A percentile compares a stretch with the other conserved stretches of the same genome.
Conservation (phyloP, 2,888 invertebrate species). For the Nudaria mundana region DNA sequence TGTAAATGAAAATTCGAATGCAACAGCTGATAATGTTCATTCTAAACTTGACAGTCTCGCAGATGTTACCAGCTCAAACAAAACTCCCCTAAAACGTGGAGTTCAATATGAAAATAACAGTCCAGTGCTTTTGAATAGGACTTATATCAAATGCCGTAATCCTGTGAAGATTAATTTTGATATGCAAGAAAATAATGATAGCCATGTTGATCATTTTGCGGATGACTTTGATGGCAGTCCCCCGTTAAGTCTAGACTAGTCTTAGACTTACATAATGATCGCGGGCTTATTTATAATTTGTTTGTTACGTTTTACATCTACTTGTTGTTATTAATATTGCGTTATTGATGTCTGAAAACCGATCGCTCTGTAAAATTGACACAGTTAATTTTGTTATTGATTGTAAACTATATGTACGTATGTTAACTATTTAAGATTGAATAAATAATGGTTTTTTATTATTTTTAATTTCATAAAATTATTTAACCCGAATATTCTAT, state of each 20-base stretch:
- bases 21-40: neutral
- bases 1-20: slow-evolving; percentile 1
- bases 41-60: slow-evolving; percentile 19
- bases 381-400: neutral
- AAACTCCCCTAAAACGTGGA: slow-evolving; percentile 27
- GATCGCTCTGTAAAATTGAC: neutral
- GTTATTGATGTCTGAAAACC: too few species aligned
- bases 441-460: neutral
- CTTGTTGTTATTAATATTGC: too few species aligned
- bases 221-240: slow-evolving; percentile 70
- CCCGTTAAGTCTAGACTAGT: slow-evolving; percentile 65
- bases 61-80: slow-evolving; percentile 39
- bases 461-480: neutral
- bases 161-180: slow-evolving; percentile 44
- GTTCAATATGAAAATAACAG: slow-evolving; percentile 30
- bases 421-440: too few species aligned
- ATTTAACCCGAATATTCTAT: too few species aligned
- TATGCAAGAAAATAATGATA: slow-evolving; percentile 31
- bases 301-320: too few species aligned
- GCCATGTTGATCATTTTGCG: slow-evolving; percentile 53
- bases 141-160: slow-evolving; percentile 49
- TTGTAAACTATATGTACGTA: slow-evolving; percentile 2
- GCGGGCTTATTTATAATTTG: too few species aligned
- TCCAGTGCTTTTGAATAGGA: slow-evolving; percentile 49
- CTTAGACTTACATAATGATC: too few species aligned